Conservation (phyloP, 2,797 vertebrate genomes). For the Loriculus beryllinus region DNA sequence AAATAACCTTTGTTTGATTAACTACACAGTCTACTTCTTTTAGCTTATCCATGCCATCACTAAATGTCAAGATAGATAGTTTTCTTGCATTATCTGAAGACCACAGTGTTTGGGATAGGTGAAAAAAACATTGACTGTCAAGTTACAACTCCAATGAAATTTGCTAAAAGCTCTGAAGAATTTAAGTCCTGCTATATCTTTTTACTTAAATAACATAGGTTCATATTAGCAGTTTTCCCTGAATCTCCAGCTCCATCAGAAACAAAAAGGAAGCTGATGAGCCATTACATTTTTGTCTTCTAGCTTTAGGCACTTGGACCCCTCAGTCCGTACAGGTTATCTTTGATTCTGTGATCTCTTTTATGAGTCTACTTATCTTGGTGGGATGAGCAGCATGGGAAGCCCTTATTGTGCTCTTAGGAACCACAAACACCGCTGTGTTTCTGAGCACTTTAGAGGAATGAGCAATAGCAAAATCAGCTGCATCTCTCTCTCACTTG, state of each 20-base stretch:
- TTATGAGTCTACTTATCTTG: background rate
- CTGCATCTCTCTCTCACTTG: background rate
- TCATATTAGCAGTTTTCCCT: background rate
- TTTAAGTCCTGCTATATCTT: background rate
- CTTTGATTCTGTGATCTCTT: background rate
- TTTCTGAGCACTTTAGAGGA: background rate
- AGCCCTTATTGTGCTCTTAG: background rate
- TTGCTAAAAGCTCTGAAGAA: background rate
- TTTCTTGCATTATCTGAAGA: background rate
- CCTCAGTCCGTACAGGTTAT: background rate
- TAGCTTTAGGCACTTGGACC: background rate
- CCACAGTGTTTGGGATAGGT: background rate
- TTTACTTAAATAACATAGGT: background rate
- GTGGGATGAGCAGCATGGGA: background rate
- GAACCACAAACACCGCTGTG: background rate
- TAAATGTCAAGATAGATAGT: constrained; percentile 28
- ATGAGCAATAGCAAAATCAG: background rate
- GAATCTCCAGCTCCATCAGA: background rate
- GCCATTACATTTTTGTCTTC: background rate
- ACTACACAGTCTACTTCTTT: constrained; percentile 38
- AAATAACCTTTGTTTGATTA: constrained; percentile 57
- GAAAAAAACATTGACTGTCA: background rate
- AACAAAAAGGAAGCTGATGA: background rate
- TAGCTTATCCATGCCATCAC: background rate
- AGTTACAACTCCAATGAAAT: background rate